phyloP scores from a whole-genome alignment of 37 sponge, comb jelly and placozoan genomes.

The Ephydatia muelleri region DNA sequence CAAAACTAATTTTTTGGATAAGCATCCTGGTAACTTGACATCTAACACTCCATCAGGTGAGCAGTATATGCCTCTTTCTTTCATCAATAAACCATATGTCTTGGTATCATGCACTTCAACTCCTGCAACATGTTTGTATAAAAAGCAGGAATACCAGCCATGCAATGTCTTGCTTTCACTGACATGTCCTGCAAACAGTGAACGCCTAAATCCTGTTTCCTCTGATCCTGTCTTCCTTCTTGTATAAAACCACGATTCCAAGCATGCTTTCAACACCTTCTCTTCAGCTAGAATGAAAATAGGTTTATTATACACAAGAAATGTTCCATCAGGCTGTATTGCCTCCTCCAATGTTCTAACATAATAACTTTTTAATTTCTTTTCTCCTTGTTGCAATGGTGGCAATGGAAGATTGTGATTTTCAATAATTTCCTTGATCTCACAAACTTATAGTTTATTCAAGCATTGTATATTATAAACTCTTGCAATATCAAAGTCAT shows the following conservation, averaged over 20 bases:
- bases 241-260: background rate
- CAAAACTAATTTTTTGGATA: background rate
- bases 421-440: too few species aligned
- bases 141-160: background rate
- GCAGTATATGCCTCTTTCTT: background rate
- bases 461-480: background rate
- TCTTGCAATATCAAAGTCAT: background rate
- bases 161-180: background rate
- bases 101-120: background rate
- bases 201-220: background rate
- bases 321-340: constrained; percentile 1
- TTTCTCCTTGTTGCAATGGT: background rate
- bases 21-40: background rate
- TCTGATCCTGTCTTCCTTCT: background rate
- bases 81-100: background rate
- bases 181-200: background rate
- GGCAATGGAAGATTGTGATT: background rate
- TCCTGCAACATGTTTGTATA: background rate
- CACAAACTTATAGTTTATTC: too few species aligned
- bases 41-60: background rate
- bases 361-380: background rate
- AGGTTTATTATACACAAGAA: background rate
- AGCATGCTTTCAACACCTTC: too few species aligned
- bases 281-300: too few species aligned
- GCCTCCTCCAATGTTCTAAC: background rate